Evolutionary conservation across 2,888 invertebrate species (phyloP).

Genomic region (Acrobasis repandana): DNA sequence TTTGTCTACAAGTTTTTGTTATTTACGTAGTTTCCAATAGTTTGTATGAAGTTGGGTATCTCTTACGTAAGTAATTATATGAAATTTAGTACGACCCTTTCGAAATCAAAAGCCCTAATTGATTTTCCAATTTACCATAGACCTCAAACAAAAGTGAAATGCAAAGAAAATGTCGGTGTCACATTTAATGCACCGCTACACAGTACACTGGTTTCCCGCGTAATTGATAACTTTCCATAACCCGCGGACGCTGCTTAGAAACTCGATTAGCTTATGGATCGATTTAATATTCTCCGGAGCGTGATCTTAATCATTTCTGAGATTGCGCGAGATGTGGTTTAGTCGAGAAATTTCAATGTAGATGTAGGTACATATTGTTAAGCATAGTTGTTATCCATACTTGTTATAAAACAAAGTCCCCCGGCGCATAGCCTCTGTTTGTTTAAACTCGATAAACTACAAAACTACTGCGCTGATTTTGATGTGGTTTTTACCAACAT

Average conservation of each 20-base stretch:
- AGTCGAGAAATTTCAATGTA: constrained; percentile 16
- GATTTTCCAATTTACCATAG: neutral
- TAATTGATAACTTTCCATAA: constrained; percentile 61
- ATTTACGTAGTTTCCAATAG: too few relatives aligned
- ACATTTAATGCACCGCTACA: constrained; percentile 58
- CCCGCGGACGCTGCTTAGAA: constrained; percentile 32
- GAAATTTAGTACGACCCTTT: neutral
- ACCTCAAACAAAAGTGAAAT: constrained; percentile 44
- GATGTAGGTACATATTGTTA: neutral
- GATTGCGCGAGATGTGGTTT: constrained; percentile 15
- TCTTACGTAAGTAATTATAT: too few relatives aligned
- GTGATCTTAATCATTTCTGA: constrained; percentile 1
- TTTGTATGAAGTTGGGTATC: too few relatives aligned
- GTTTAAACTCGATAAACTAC: too few relatives aligned
- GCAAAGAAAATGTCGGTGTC: constrained; percentile 46
- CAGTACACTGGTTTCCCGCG: constrained; percentile 50
- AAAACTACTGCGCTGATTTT: too few relatives aligned
- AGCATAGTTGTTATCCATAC: too few relatives aligned
- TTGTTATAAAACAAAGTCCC: too few relatives aligned
- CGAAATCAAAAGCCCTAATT: neutral
- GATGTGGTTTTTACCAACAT: too few relatives aligned
- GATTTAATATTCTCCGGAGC: constrained; percentile 10
- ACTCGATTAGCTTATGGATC: constrained; percentile 24
- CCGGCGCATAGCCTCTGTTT: too few relatives aligned
- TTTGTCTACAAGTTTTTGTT: too few relatives aligned